Conservation (phyloP, 2,113 vertebrate species). For the Urocynchramus pylzowi region DNA sequence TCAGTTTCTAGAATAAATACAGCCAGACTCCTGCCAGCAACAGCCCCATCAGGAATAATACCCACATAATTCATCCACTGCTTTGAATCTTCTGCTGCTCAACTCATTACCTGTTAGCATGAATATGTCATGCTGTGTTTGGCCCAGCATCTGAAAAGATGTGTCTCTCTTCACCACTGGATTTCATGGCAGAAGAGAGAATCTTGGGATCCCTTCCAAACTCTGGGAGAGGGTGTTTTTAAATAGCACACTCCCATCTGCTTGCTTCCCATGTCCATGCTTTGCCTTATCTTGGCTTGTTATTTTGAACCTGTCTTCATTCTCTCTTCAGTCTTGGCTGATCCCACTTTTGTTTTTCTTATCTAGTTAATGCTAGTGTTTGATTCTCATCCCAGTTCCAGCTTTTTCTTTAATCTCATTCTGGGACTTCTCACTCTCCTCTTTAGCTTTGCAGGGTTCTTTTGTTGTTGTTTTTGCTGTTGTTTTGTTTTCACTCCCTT, state of each 20-base stretch:
- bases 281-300: slow-evolving; percentile 12
- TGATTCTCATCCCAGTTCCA: neutral
- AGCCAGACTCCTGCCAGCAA: neutral
- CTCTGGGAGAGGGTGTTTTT: neutral
- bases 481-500: neutral
- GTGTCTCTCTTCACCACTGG: neutral
- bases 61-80: neutral
- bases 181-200: slow-evolving; percentile 6
- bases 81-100: neutral
- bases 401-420: neutral
- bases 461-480: neutral
- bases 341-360: neutral
- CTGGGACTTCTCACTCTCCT: neutral
- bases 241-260: neutral
- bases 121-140: neutral
- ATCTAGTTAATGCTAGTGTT: neutral
- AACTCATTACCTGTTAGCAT: neutral
- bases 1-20: neutral
- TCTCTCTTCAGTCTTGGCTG: neutral
- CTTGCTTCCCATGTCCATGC: neutral
- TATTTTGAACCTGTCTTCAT: slow-evolving; percentile 15
- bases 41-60: neutral
- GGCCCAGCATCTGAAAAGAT: neutral
- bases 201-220: neutral
- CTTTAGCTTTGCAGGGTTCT: neutral